These are phyloP conservation scores for Yoshiicerus persimilis DNA, from an alignment of 1,140 invertebrate species.

Conservation along the genomic window DNA sequence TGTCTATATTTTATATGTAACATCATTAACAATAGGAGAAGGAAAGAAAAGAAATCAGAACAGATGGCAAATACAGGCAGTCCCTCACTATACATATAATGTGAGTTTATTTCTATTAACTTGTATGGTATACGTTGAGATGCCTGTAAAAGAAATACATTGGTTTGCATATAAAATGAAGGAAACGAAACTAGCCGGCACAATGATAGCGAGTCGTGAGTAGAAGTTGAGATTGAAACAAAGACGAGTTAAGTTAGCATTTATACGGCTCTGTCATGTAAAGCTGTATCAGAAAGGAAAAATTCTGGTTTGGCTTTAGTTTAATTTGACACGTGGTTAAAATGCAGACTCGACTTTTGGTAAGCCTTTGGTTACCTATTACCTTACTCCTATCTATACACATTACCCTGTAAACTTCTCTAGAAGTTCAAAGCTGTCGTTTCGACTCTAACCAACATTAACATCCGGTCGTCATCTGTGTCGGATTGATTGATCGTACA, in stretches of 20 bases:
- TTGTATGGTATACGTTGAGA: neutral
- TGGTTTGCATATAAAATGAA: neutral
- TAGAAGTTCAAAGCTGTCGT: neutral
- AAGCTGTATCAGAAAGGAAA: neutral
- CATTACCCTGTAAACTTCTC: neutral
- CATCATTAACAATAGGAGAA: neutral
- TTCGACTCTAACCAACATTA: neutral
- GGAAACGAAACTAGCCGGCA: neutral
- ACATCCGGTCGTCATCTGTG: slow-evolving; percentile 10
- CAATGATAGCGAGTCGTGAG: neutral
- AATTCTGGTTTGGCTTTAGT: neutral
- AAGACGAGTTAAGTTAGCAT: neutral
- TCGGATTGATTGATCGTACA: slow-evolving; percentile 14
- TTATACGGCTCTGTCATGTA: neutral
- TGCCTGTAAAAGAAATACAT: neutral
- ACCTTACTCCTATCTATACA: neutral
- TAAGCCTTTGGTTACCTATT: neutral
- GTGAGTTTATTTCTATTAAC: neutral
- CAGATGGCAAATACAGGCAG: neutral
- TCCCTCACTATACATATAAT: neutral
- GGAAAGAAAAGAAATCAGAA: neutral
- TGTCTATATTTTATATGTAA: neutral
- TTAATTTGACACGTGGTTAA: slow-evolving; percentile 2
- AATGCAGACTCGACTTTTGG: neutral
- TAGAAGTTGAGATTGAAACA: neutral